A percentile compares a stretch with the other conserved stretches of the same genome.
Evolutionary conservation across 2,113 vertebrate genomes (phyloP).

Genomic region (Rhegmatorhina hoffmannsi): DNA sequence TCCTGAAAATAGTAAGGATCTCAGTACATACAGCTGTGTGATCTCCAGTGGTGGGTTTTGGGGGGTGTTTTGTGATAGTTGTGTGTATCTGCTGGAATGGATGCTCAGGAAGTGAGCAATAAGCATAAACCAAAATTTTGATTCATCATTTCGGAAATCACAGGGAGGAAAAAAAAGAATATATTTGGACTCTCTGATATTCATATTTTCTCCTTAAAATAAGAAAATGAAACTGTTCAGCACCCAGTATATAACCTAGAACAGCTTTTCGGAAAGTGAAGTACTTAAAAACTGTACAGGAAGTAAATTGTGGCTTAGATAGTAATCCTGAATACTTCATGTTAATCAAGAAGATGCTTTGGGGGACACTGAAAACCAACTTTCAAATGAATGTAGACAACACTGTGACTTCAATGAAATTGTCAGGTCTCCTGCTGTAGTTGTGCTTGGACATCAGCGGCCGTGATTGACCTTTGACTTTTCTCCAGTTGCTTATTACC

Average conservation of each 20-base stretch:
- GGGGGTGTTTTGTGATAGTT: not conserved
- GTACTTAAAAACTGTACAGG: not conserved
- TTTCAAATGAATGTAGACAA: not conserved
- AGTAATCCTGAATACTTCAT: not conserved
- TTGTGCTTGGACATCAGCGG: slow-evolving; percentile 78
- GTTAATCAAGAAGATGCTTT: not conserved
- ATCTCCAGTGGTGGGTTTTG: not conserved
- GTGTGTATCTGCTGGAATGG: not conserved
- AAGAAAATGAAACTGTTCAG: not conserved
- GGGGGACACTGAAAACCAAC: not conserved
- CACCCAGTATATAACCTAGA: not conserved
- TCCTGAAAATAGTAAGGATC: not conserved
- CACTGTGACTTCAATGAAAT: not conserved
- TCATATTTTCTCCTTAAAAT: not conserved
- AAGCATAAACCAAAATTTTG: not conserved
- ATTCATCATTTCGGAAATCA: not conserved
- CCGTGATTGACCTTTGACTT: slow-evolving; percentile 72
- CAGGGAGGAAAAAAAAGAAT: not conserved
- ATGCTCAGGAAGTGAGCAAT: not conserved
- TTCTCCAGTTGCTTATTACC: slow-evolving; percentile 62
- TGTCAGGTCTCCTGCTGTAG: slow-evolving; percentile 61
- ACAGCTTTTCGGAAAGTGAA: not conserved
- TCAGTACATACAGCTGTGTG: fast-evolving
- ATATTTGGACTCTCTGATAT: not conserved
- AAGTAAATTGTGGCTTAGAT: not conserved